Evolutionary conservation across 2,888 invertebrate genomes (phyloP).

Genomic region (Pyrochroa serraticornis): DNA sequence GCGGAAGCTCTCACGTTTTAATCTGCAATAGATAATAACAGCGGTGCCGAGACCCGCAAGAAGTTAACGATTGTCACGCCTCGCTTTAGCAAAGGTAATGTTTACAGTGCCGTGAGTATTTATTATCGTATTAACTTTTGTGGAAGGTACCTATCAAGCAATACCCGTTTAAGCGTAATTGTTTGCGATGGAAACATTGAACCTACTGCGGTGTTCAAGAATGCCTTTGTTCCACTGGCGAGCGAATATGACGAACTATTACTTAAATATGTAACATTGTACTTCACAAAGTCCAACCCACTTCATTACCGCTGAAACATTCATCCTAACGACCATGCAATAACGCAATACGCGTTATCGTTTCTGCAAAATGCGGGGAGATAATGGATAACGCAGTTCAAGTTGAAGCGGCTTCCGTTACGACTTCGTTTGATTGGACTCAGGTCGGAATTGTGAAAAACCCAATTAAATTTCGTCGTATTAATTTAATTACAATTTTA

Average conservation of each 20-base stretch:
- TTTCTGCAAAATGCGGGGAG: no score
- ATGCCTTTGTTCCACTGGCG: background rate
- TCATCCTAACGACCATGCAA: background rate
- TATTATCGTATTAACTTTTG: background rate
- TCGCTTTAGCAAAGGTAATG: no score
- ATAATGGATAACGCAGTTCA: no score
- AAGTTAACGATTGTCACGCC: no score
- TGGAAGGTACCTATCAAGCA: background rate
- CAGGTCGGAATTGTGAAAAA: conserved; percentile 1
- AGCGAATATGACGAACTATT: conserved; percentile 6
- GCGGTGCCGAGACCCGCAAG: no score
- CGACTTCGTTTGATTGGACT: no score
- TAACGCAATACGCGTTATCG: background rate
- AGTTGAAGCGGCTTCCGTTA: no score
- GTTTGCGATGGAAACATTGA: conserved; percentile 7
- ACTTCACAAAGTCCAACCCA: conserved; percentile 9
- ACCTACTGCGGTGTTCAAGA: background rate
- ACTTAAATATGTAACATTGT: conserved; percentile 10
- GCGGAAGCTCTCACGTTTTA: no score
- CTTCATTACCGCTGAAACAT: conserved; percentile 7
- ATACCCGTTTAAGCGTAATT: background rate
- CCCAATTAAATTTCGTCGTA: conserved; percentile 15
- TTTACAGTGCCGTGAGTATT: no score
- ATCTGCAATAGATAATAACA: no score
- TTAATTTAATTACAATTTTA: conserved; percentile 15